Evolutionary conservation across 2,888 invertebrate species (phyloP), one percentile per base, ranked within the genome.

Genomic region (Drosophila subsilvestris): DNA sequence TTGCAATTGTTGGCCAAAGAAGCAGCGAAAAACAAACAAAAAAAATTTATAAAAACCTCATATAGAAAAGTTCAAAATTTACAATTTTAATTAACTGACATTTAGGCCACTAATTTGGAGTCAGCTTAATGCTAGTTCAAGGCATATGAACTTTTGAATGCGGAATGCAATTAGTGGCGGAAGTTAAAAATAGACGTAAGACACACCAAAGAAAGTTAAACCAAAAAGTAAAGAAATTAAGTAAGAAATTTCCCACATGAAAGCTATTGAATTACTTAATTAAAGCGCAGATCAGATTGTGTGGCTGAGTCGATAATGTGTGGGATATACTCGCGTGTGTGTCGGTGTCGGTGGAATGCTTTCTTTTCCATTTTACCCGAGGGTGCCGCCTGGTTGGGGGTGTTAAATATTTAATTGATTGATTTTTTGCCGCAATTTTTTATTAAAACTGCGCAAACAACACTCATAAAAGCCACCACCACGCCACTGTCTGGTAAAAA

Each of bases 71-170:
- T 80, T 77, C 68, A 83, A 70, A 83, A 86, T 86, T 80, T 80
- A 77, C 79, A 75, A 83, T 86, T 83, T 86, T 80, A 83, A 83
- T 80, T 80, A 80, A 70, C 78, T 76, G 71, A 63, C 69, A 83
- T 82, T 80, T 76, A 29, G 76, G 55, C 17, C 78, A 51, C 66
- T 70, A 82, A 78, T 70, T 58, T 55, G 57, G 22, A 44, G 55
- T 43, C 66, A 29, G 18, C 42, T 43, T 55, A 63, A 58, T 69
- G 14, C 17, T 17, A 45, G 18, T 14, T 14, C 2, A 12, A 42
- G 12, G 42, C 10, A 48, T 57, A 1, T n/a, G n/a, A n/a, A n/a
- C n/a, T 47, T 42, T 48, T 9, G n/a, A 63, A 14, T 12, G 18
- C 42, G 9, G 18, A 42, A 43, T 14, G 44, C 37, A 12, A n/a